Evolutionary conservation across 2,888 invertebrate genomes (phyloP).

Genomic region (Drosophila ustulata): DNA sequence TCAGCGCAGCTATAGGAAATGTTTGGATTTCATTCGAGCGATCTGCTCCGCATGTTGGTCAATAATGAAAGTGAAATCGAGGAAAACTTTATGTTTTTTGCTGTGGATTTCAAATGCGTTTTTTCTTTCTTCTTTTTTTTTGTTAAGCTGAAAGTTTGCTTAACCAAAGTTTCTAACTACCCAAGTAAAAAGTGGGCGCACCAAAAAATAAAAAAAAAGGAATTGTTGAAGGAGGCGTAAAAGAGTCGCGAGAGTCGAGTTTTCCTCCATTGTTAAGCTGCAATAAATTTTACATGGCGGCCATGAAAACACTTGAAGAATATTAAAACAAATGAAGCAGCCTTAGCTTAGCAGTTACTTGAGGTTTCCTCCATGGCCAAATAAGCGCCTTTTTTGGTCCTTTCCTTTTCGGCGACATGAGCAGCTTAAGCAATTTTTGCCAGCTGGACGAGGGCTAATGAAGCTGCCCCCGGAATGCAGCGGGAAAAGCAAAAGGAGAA

Average conservation of each 20-base stretch:
- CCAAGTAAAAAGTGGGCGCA: slow-evolving; percentile 12
- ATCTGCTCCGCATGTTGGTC: slow-evolving; percentile 27
- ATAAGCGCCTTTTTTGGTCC: slow-evolving; percentile 12
- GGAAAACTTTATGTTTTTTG: slow-evolving; percentile 51
- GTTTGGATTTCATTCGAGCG: not conserved
- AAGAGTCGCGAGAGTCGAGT: slow-evolving; percentile 23
- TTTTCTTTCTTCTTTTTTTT: slow-evolving; percentile 3
- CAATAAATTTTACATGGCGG: slow-evolving; percentile 68
- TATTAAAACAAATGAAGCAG: slow-evolving; percentile 63
- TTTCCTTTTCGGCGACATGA: slow-evolving; percentile 28
- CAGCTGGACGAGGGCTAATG: slow-evolving; percentile 47
- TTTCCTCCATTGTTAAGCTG: slow-evolving; percentile 48
- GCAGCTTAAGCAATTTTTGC: slow-evolving; percentile 43
- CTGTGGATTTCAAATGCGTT: slow-evolving; percentile 15
- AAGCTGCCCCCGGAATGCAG: slow-evolving; percentile 34
- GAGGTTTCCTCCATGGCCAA: slow-evolving; percentile 7
- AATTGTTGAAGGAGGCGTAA: not conserved
- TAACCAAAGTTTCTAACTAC: slow-evolving; percentile 24
- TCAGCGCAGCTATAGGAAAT: slow-evolving; percentile 9
- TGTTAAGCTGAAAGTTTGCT: slow-evolving; percentile 38
- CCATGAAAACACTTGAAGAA: slow-evolving; percentile 64
- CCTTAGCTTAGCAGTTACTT: slow-evolving; percentile 29
- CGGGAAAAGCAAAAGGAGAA: not conserved
- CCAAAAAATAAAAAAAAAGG: not conserved
- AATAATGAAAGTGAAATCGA: slow-evolving; percentile 64